Conservation (phyloP, 2,113 vertebrate species). For the Lonchura striata region DNA sequence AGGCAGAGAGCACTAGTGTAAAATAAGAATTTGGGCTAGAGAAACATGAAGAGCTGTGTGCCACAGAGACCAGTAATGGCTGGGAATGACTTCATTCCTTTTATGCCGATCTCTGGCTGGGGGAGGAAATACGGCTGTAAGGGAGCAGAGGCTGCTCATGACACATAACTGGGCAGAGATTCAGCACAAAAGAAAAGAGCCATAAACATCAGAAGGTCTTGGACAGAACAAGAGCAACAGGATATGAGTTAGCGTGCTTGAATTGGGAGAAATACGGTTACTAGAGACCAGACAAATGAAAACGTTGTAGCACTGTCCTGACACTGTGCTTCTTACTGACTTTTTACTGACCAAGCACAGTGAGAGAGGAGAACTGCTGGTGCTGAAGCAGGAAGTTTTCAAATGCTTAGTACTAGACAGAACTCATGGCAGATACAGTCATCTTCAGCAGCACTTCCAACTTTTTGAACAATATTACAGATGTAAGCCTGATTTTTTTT, state of each 20-base stretch:
- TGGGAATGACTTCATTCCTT: constrained; percentile 53
- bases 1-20: not conserved
- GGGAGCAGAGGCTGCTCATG: not conserved
- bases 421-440: not conserved
- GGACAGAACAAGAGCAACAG: not conserved
- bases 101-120: not conserved
- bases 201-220: constrained; percentile 16
- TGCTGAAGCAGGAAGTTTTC: not conserved
- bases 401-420: not conserved
- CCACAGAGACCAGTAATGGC: not conserved
- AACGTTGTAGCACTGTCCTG: not conserved
- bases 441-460: not conserved
- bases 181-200: not conserved
- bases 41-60: not conserved
- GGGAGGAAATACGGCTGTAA: not conserved
- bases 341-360: not conserved
- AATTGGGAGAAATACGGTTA: not conserved
- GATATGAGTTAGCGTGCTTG: not conserved
- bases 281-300: not conserved
- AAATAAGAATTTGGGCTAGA: not conserved
- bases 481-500: not conserved
- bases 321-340: not conserved
- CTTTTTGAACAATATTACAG: not conserved
- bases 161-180: constrained; percentile 17
- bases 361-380: not conserved